Evolutionary conservation across 1,140 invertebrate genomes (phyloP), one percentile per base, ranked within the genome.

Genomic region (Psilanteris sp.): DNA sequence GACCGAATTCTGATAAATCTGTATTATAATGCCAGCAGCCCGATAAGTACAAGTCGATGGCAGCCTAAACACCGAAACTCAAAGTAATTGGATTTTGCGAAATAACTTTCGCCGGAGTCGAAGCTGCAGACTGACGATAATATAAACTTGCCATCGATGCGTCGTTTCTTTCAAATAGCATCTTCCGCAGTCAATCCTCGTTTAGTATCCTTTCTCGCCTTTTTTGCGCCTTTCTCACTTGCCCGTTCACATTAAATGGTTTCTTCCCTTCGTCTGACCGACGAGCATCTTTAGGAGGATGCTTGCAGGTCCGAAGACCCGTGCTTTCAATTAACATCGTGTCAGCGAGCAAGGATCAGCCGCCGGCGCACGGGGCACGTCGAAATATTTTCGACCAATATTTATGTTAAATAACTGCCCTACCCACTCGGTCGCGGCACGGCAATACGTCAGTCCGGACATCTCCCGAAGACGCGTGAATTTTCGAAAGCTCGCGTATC

Each of bases 321-420:
- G 70, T 66, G 79, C 82, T 83, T 84, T 83, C 84, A 83, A 85
- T 84, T 85, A 84, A 81, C 82, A 68, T 84, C 79, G 79, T 64
- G 79, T 83, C 80, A 84, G 80, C 82, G 76, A 75, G 77, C 70
- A 37, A 24, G 44, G 55, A 85, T 82, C 80, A 83, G 78, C 82
- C 83, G 72, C 44, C 71, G 81, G 81, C 79, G 66, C 41, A 78
- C 57, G 77, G 79, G 76, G 71, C 59, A 77, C 73, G 78, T 81
- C 80, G 78, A 83, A 84, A 85, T 84, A 83, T 82, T 85, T 82
- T 81, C 76, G 78, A 68, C 78, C 77, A 81, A 85, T 84, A 83
- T 85, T 84, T 84, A 84, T 83, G 81, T 82, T 84, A 82, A 82
- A 79, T 55, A 73, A 73, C 37, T 71, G 68, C 54, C 68, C 57